These are phyloP conservation scores for Lacerta agilis DNA, from an alignment of 2,797 vertebrate species.

Conservation along the genomic window DNA sequence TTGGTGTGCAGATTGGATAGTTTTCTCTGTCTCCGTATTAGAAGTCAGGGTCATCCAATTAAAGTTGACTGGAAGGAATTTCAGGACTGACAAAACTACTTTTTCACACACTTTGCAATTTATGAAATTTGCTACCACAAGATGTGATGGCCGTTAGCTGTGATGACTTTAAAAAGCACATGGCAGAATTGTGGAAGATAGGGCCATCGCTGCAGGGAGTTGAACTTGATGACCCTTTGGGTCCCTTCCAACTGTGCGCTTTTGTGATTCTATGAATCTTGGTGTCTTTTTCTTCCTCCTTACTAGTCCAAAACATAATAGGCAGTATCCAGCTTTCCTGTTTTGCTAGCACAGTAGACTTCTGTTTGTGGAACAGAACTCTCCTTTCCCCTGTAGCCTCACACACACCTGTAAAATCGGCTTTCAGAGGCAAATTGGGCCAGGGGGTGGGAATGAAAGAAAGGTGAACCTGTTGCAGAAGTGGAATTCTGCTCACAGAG, in stretches of 20 bases:
- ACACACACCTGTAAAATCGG: no score
- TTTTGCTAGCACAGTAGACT: no score
- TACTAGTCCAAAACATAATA: background rate
- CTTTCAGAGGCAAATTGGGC: no score
- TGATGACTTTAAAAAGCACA: background rate
- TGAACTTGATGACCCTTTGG: background rate
- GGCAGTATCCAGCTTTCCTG: no score
- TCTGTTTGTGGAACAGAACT: no score
- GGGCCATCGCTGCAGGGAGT: background rate
- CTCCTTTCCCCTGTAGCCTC: no score
- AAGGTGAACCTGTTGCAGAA: no score
- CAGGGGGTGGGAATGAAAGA: no score
- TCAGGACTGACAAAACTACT: background rate
- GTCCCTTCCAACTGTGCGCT: background rate
- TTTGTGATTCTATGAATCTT: background rate
- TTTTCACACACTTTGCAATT: background rate
- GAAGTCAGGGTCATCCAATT: no score
- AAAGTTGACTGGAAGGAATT: background rate
- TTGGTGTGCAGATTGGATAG: background rate
- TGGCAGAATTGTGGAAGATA: no score
- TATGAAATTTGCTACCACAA: background rate
- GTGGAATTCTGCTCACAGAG: no score
- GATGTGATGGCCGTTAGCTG: background rate
- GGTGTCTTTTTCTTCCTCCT: background rate
- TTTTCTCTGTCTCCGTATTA: no score